A percentile compares a stretch with the other conserved stretches of the same genome.
Conservation (phyloP, 2,113 vertebrate species). For the Leptobrachium ailaonicum region DNA sequence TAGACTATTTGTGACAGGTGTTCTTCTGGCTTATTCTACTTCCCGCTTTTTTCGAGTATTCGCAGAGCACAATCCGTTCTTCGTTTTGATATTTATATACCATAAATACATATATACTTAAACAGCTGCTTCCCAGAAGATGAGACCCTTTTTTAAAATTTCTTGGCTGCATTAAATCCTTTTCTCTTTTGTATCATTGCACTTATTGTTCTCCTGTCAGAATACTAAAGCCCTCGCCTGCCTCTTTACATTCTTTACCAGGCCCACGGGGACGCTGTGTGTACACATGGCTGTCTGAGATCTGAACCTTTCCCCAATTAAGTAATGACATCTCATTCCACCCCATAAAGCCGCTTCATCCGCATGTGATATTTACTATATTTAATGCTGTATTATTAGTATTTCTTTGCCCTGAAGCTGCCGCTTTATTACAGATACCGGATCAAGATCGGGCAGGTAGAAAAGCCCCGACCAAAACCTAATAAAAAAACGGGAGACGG, state of each 20-base stretch:
- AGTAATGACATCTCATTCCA: not conserved
- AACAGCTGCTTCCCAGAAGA: not conserved
- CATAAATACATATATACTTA: not conserved
- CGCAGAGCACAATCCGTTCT: not conserved
- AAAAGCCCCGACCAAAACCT: not conserved
- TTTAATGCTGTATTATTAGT: not conserved
- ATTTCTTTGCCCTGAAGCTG: not conserved
- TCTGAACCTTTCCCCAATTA: constrained; percentile 1
- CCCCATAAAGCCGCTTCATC: not conserved
- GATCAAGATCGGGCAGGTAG: constrained; percentile 31
- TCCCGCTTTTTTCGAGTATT: not conserved
- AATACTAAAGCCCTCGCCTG: constrained; percentile 1
- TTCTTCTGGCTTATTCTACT: not conserved
- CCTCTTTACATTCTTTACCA: not conserved
- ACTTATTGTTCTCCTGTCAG: constrained; percentile 8
- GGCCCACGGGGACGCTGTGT: not conserved
- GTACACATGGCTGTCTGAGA: not conserved
- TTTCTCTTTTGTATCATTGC: not conserved
- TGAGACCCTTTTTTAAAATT: not conserved
- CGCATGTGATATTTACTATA: not conserved
- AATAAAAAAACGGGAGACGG: constrained; percentile 17
- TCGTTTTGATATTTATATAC: not conserved
- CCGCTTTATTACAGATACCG: constrained; percentile 2
- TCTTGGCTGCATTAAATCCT: not conserved
- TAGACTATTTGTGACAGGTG: not conserved